Percentiles rank a stretch among this genome's conserved stretches.
These are phyloP conservation scores for Griposia aprilina DNA, from an alignment of 2,888 invertebrate genomes.

Conservation along the genomic window DNA sequence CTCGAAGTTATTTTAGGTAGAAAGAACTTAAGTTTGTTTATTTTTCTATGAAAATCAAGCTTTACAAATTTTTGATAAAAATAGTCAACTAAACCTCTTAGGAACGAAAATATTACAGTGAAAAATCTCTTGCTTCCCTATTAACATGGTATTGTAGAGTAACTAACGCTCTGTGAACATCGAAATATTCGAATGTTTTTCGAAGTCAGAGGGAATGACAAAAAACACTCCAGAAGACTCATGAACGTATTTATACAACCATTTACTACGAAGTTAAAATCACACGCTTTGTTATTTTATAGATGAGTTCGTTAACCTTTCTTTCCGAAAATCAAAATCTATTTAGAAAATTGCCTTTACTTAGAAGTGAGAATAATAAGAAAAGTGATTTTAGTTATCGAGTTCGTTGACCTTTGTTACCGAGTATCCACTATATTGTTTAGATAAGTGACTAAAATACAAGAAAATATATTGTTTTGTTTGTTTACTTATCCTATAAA, in stretches of 20 bases:
- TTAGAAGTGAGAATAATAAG: not conserved
- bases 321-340: not conserved
- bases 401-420: not conserved
- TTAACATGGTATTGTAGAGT: not conserved
- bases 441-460: too few relatives aligned
- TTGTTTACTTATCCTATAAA: not conserved
- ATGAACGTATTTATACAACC: not conserved
- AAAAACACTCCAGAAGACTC: not conserved
- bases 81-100: not conserved
- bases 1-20: not conserved
- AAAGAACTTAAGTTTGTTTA: not conserved
- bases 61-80: not conserved
- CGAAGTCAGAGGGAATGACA: not conserved
- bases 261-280: not conserved
- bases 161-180: constrained; percentile 1
- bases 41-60: not conserved
- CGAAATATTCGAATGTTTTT: not conserved
- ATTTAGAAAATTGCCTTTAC: not conserved
- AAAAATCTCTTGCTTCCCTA: not conserved
- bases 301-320: not conserved
- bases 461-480: not conserved
- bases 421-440: not conserved
- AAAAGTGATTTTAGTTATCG: not conserved
- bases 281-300: not conserved
- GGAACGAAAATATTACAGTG: not conserved